phyloP scores from a whole-genome alignment of 92 coral and sea anemone species.

The Palythoa grandiflora region DNA sequence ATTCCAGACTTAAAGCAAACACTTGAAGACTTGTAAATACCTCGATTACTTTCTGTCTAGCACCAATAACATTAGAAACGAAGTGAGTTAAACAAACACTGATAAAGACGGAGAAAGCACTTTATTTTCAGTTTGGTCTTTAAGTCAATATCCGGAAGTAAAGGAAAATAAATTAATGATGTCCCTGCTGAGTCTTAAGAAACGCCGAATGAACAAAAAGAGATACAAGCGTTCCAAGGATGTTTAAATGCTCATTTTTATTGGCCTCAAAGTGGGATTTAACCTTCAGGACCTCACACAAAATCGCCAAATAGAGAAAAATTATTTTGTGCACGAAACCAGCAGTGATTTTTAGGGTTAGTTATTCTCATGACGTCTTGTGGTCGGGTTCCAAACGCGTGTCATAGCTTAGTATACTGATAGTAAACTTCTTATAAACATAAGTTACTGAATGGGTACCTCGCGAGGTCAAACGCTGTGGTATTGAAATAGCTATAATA shows the following conservation, averaged over 20 bases:
- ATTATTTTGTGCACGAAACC: neutral
- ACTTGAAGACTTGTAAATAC: constrained; percentile 44
- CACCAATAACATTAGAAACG: neutral
- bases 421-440: constrained; percentile 13
- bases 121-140: neutral
- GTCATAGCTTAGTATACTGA: constrained; percentile 19
- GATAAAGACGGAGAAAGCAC: neutral
- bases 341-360: neutral
- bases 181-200: constrained; percentile 30
- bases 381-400: constrained; percentile 23
- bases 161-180: constrained; percentile 15
- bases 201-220: neutral
- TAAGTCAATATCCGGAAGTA: neutral
- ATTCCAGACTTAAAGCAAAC: constrained; percentile 36
- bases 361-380: neutral
- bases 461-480: constrained; percentile 19
- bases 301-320: constrained; percentile 15
- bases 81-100: neutral
- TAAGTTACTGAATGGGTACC: neutral
- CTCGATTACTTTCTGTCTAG: constrained; percentile 31
- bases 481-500: constrained; percentile 16
- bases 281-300: constrained; percentile 30
- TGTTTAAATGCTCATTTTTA: neutral
- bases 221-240: constrained; percentile 20
- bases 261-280: constrained; percentile 44